These are phyloP conservation scores for Ceuthmochares aereus DNA, from an alignment of 2,113 vertebrate genomes.

Conservation along the genomic window DNA sequence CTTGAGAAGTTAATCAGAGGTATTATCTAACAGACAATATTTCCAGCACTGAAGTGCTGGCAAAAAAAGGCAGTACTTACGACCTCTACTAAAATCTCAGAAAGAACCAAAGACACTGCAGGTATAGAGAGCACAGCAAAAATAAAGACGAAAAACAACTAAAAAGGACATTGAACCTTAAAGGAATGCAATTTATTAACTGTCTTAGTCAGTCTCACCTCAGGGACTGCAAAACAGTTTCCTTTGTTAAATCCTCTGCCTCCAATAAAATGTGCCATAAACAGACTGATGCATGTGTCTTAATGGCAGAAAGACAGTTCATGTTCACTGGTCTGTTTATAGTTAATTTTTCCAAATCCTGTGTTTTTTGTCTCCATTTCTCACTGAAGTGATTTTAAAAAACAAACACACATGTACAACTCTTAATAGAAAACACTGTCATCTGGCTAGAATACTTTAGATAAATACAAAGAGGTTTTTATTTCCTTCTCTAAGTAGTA, in stretches of 20 bases:
- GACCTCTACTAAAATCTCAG: conserved; percentile 11
- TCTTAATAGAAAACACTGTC: conserved; percentile 55
- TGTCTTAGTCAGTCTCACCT: conserved; percentile 61
- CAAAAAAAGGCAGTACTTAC: background rate
- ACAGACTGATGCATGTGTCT: conserved; percentile 69
- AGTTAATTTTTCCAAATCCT: conserved; percentile 67
- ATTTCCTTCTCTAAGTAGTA: background rate
- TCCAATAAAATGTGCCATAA: conserved; percentile 70
- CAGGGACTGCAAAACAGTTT: conserved; percentile 66
- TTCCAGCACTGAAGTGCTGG: background rate
- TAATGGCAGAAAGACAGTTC: conserved; percentile 68
- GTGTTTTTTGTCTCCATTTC: conserved; percentile 64
- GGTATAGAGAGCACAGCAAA: conserved; percentile 29
- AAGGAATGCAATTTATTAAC: conserved; percentile 51
- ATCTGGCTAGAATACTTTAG: conserved; percentile 38
- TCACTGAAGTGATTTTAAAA: conserved; percentile 68
- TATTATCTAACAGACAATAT: background rate
- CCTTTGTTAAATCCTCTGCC: conserved; percentile 67
- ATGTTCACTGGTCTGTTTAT: conserved; percentile 68
- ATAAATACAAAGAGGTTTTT: conserved; percentile 37
- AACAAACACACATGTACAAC: conserved; percentile 60
- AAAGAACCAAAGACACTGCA: conserved; percentile 16
- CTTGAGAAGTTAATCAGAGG: background rate
- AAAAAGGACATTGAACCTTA: conserved; percentile 43
- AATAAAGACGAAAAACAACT: conserved; percentile 31